phyloP scores from a whole-genome alignment of 2,113 vertebrate genomes.

The Oreamnos americanus region DNA sequence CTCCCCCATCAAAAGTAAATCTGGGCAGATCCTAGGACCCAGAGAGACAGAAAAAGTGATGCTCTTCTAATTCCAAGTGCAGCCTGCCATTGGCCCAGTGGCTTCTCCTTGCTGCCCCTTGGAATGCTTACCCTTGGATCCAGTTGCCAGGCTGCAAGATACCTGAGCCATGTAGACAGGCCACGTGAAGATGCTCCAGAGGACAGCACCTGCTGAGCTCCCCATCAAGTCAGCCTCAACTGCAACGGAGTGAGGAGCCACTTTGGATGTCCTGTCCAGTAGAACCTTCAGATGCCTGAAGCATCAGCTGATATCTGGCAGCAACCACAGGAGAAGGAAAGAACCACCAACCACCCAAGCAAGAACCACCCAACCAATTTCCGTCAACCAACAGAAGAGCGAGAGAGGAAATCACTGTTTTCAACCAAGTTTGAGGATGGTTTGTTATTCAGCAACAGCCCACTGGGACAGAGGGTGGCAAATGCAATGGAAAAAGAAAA shows the following conservation, averaged over 20 bases:
- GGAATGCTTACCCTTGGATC: not conserved
- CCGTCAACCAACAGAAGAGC: not conserved
- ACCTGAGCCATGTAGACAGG: not conserved
- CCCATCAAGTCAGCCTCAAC: not conserved
- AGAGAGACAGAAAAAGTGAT: not conserved
- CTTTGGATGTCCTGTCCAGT: not conserved
- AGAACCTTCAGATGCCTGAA: not conserved
- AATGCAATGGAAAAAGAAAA: not conserved
- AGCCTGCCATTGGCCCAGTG: not conserved
- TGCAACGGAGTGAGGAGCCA: not conserved
- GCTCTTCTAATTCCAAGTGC: not conserved
- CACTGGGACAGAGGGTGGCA: not conserved
- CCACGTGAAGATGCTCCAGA: not conserved
- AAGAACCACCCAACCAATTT: not conserved
- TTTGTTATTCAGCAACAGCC: not conserved
- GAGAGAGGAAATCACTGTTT: not conserved
- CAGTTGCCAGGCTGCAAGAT: not conserved
- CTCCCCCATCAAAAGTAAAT: not conserved
- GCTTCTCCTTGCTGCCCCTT: not conserved
- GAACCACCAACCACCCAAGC: not conserved
- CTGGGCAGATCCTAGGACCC: not conserved
- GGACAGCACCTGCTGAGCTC: not conserved
- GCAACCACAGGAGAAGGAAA: not conserved
- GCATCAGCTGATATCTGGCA: not conserved
- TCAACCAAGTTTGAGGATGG: not conserved